Base-by-base conservation (phyloP, 1,140 invertebrate species). In the Cotesia vestalis region DNA sequence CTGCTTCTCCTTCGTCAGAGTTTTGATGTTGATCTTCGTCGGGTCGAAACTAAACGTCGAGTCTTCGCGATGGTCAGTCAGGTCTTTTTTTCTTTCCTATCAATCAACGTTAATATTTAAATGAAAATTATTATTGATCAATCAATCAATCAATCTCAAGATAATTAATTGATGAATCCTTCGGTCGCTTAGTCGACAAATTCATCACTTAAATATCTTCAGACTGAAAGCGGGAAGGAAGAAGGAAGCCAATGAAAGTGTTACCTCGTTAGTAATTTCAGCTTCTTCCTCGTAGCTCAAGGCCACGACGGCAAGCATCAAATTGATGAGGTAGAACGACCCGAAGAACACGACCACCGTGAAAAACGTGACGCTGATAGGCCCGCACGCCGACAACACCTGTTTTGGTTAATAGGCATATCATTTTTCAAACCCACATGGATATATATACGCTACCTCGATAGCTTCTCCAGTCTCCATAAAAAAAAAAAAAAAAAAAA, bases 281-380 rank as follows among this genome's bases (percentile, higher is more conserved):
- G 95, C 95, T 88, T 97, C 95, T 85, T 96, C 94, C 86, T 96
- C 95, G 83, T 96, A 96, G 86, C 94, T 95, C 79, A 97, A 90
- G 66, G 95, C 95, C 52, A 97, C 95, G 76, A 97, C 95, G 83
- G 95, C 95, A 82, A 97, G 89, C 94, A 96, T 97, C 83, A 97
- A 87, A 87, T 96, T 97, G 79, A 97, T 95, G 76, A 96, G 90
- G 86, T 97, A 96, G 88, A 96, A 97, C 52, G 95, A 96, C 72
- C 95, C 95, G 82, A 96, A 96, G 88, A 97, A 96, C 68, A 97
- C 94, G 71, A 96, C 95, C 79, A 96, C 93, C 38, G 94, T 95
- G 89, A 97, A 96, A 89, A 96, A 96, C 46, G 93, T 91, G 66
- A 96, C 94, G 80, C 94, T 95, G 88, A 95, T 94, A 73, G 95